Evolutionary conservation across 2,113 vertebrate genomes (phyloP).

Genomic region (Stomatorhinus ivindoensis): DNA sequence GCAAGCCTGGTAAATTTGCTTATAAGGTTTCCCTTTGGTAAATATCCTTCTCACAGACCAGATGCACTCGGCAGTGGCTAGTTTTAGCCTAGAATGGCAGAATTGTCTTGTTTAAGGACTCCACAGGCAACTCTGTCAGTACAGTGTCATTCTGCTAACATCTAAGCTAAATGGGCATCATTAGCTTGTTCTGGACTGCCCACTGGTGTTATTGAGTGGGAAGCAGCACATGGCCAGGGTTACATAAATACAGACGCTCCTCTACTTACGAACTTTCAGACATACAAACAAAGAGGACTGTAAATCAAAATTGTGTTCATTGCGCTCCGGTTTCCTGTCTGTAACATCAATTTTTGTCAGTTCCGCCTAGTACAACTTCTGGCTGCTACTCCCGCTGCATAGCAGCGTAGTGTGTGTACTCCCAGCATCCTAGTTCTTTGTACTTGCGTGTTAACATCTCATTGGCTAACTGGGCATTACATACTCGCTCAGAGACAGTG

Average conservation of each 20-base stretch:
- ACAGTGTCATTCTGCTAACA: not conserved
- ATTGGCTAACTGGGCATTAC: not conserved
- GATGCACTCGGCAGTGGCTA: not conserved
- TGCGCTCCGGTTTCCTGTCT: not conserved
- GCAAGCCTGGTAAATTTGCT: not conserved
- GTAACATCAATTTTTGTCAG: not conserved
- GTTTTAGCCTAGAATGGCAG: not conserved
- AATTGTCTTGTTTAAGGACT: not conserved
- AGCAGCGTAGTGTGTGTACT: no score
- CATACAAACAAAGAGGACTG: no score
- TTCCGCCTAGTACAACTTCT: no score
- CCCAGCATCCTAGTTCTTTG: no score
- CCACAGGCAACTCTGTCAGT: not conserved
- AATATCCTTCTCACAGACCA: not conserved
- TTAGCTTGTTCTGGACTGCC: not conserved
- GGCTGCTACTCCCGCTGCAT: no score
- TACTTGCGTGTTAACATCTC: not conserved
- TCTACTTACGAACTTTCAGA: no score
- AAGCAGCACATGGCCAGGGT: not conserved
- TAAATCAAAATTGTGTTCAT: no score
- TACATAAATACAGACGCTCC: no score
- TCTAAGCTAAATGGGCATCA: not conserved
- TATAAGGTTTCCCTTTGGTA: conserved; percentile 22
- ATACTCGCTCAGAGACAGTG: not conserved
- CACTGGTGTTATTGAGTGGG: not conserved